These are phyloP conservation scores for Callipepla californica DNA, from an alignment of 2,113 vertebrate species.

Conservation along the genomic window DNA sequence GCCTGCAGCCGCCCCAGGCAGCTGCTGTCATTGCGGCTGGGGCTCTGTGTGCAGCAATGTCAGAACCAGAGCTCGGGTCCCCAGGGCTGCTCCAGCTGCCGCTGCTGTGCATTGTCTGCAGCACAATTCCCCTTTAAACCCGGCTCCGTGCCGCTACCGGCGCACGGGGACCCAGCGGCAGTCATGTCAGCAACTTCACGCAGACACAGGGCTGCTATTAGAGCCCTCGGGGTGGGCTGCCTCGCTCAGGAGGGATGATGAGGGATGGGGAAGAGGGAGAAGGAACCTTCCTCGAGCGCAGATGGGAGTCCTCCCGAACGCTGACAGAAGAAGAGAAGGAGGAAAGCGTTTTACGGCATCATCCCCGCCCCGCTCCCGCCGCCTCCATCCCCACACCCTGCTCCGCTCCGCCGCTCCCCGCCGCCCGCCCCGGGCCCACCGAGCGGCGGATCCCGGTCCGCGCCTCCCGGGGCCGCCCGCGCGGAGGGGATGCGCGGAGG, in stretches of 20 bases:
- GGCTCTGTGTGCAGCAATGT: conserved; percentile 65
- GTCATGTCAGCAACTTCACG: conserved; percentile 64
- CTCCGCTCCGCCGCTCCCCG: neutral
- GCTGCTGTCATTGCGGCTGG: conserved; percentile 80
- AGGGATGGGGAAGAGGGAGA: conserved; percentile 55
- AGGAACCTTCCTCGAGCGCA: conserved; percentile 72
- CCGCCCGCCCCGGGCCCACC: neutral
- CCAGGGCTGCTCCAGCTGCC: conserved; percentile 66
- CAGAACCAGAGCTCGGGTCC: conserved; percentile 68
- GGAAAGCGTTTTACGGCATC: conserved; percentile 62
- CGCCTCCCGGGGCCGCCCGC: too few species aligned
- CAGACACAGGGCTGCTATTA: neutral
- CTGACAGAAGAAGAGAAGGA: conserved; percentile 81
- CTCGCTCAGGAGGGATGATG: neutral
- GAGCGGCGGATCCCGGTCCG: neutral
- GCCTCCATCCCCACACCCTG: neutral
- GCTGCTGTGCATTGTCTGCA: conserved; percentile 76
- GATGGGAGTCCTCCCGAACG: conserved; percentile 76
- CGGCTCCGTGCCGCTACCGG: conserved; percentile 43
- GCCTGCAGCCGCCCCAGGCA: conserved; percentile 76
- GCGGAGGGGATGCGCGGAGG: neutral
- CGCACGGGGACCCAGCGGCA: conserved; percentile 61
- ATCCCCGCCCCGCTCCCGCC: conserved; percentile 17
- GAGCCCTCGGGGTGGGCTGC: conserved; percentile 62
- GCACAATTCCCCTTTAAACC: conserved; percentile 70